Evolutionary conservation across 2,797 vertebrate species (phyloP).

Genomic region (Mormyrops attenuatus): DNA sequence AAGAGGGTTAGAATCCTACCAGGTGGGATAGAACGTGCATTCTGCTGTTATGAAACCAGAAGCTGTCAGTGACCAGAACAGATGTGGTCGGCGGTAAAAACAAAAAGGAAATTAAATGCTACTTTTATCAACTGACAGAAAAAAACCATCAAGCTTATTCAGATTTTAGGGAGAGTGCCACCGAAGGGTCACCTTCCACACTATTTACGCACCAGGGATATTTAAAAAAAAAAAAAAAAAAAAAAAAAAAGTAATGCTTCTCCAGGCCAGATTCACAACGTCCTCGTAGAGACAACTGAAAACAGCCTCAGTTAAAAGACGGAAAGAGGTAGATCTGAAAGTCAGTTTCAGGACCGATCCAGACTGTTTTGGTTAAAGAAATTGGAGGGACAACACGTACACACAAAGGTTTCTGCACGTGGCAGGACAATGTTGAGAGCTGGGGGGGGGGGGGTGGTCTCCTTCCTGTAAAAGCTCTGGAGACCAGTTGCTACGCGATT

Average conservation of each 20-base stretch:
- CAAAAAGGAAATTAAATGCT: conserved; percentile 57
- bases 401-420: conserved; percentile 36
- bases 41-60: conserved; percentile 42
- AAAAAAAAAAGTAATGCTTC: conserved; percentile 62
- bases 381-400: conserved; percentile 34
- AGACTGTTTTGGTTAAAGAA: conserved; percentile 62
- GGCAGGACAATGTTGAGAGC: conserved; percentile 49
- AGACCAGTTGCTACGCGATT: conserved; percentile 70
- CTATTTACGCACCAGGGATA: conserved; percentile 34
- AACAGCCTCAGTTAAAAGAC: conserved; percentile 61
- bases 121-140: conserved; percentile 47
- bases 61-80: conserved; percentile 34
- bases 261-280: conserved; percentile 59
- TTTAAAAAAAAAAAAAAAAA: conserved; percentile 47
- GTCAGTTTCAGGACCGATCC: conserved; percentile 64
- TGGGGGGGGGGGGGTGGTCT: conserved; percentile 45
- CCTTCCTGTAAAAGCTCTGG: conserved; percentile 49
- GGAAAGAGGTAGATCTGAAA: conserved; percentile 92
- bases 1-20: conserved; percentile 27
- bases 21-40: conserved; percentile 38
- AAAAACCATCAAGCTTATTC: conserved; percentile 78
- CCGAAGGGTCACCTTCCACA: conserved; percentile 46
- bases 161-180: conserved; percentile 57
- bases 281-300: conserved; percentile 55
- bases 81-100: conserved; percentile 46